Base-by-base conservation (phyloP, 1,140 invertebrate genomes). In the Camponotus vicinus region DNA sequence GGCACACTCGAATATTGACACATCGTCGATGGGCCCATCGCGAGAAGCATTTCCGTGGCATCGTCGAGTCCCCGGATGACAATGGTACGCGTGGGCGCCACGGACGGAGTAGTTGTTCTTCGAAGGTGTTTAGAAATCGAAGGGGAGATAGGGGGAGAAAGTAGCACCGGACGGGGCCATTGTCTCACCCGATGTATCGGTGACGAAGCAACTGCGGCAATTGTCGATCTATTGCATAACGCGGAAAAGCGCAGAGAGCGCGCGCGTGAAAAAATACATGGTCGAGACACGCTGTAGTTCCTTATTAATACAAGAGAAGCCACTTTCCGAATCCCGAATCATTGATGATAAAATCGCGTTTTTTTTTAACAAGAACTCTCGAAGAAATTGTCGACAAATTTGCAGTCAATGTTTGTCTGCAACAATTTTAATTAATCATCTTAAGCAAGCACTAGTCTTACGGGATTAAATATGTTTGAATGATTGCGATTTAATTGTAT, bases 121-220 rank as follows among this genome's bases (percentile, higher is more conserved):
- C 66, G 76, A 77, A 88, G 86, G 84, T 88, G 89, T 90, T 91
- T 91, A 90, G 88, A 90, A 91, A 91, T 90, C 78, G 63, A 88
- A 91, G 83, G 55, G 66, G 79, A 52, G 13, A 52, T 52, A 52
- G 49, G 87, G 89, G n/a, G 77, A 83, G 86, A 86, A 80, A 87
- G 76, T 45, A 52, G 18, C 66, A 77, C 42, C 66, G 79, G 85
- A 90, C 85, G 87, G 52, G 27, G 40, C 88, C 49, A 90, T 90
- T 90, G 89, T 90, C 80, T 90, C 77, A 73, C 34, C 4, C 67
- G 86, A 77, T 67, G 63, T 76, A 79, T 77, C 61, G 69, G 66
- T 90, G 88, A 89, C 89, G 89, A 90, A 73, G 85, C 79, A 89
- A 76, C 42, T 21, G 59, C 89, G 88, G 76, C 78, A 76, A 89